A percentile compares a stretch with the other conserved stretches of the same genome.
phyloP scores from a whole-genome alignment of 2,888 invertebrate genomes.

The Oscheius sp. region DNA sequence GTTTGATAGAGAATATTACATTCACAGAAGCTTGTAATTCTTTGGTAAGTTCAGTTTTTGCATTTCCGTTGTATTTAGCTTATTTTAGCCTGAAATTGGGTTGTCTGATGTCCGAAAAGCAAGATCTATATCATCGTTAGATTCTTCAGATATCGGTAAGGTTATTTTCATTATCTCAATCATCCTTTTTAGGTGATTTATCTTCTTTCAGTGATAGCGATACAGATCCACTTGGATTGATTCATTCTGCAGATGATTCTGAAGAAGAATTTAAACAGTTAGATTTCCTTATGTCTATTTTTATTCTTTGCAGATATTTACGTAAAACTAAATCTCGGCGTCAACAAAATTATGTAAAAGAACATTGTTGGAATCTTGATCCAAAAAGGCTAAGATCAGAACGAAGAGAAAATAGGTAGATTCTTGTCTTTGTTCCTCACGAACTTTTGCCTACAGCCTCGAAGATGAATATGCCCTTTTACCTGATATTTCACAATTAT shows the following conservation, averaged over 20 bases:
- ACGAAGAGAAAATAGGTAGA: not conserved
- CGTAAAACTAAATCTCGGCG: not conserved
- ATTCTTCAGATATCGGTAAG: constrained; percentile 30
- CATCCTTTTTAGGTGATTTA: constrained; percentile 22
- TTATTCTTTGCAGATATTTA: constrained; percentile 21
- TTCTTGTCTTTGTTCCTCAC: not conserved
- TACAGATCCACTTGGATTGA: constrained; percentile 18
- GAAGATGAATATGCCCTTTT: constrained; percentile 43
- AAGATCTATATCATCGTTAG: constrained; percentile 32
- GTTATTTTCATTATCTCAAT: not conserved
- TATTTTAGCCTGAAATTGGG: not conserved
- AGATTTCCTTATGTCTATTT: not conserved
- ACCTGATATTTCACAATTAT: constrained; percentile 48
- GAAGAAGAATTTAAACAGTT: constrained; percentile 43
- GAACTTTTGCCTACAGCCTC: constrained; percentile 14
- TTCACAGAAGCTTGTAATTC: not conserved
- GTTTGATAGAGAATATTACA: not conserved
- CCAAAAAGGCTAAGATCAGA: constrained; percentile 10
- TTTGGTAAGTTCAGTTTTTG: not conserved
- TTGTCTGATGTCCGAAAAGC: constrained; percentile 5
- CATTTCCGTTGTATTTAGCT: not conserved
- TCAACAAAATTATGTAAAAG: constrained; percentile 3
- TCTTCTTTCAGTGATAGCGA: constrained; percentile 21
- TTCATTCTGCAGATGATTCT: constrained; percentile 37
- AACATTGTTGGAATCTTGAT: constrained; percentile 3